Base-by-base conservation (phyloP, 2,888 invertebrate species). In the Cremastinae sp. region DNA sequence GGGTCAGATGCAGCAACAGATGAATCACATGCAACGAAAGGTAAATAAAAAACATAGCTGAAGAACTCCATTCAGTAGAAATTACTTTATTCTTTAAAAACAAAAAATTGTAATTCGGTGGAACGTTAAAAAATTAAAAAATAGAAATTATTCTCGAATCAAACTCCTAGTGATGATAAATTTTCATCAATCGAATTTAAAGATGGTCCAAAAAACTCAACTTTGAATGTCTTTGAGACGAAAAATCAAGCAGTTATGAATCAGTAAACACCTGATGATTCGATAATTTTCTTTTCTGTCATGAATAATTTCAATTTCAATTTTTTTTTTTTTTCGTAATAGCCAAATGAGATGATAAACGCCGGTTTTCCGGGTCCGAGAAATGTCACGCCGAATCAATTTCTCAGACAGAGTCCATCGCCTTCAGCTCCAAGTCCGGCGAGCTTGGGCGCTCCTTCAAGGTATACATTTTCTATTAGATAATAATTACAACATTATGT, bases 331-430 rank as follows among this genome's bases (percentile, higher is more conserved):
- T 66, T 59, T 41, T 69, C 9, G 62, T 81, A 79, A 58, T 61
- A 89, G 87, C 86, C 89, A 20, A 80, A 78, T 8, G 91, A 91
- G 86, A 92, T 92, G 87, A 91, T 91, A 82, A 91, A 91, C 79
- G 88, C 90, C 68, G 90, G 90, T 34, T 91, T 90, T 79, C 88
- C 91, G 2, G 90, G 87, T 22, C 89, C 92, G 68, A 91, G 96
- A 0, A 94, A 93, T 47, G 93, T 94, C 0, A 93, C 94, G 0
- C 95, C 95, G 2, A 93, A 92, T 80, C 95, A 95, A 86, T 96
- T 95, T 90, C 91, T 96, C 81, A 91, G 94, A 0, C 96, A 95
- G 86, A 96, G 95, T 84, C 96, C 96, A 0, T 94, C 95, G 12
- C 95, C 95, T 0, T 94, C 95, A 0, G 95, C 94, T 0, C 93